Evolutionary conservation across 2,888 invertebrate genomes (phyloP).

Genomic region (Drosophila buzzatii): DNA sequence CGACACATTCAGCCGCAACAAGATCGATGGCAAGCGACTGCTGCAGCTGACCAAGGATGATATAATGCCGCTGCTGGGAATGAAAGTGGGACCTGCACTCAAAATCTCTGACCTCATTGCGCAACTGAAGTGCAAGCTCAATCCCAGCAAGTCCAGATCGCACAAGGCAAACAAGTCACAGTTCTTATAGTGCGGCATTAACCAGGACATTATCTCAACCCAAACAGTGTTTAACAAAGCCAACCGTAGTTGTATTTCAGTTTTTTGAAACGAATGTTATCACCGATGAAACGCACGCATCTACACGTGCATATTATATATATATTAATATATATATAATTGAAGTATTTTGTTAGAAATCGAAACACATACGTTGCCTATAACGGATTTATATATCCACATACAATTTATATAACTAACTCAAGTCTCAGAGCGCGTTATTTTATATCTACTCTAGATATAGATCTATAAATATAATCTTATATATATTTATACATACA

Average conservation of each 20-base stretch:
- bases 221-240: slow-evolving; percentile 28
- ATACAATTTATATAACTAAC: slow-evolving; percentile 68
- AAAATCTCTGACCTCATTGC: slow-evolving; percentile 97
- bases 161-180: slow-evolving; percentile 88
- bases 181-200: slow-evolving; percentile 87
- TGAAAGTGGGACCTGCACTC: slow-evolving; percentile 97
- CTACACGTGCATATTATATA: slow-evolving; percentile 30
- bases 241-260: slow-evolving; percentile 39
- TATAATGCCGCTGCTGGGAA: slow-evolving; percentile 94
- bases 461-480: slow-evolving; percentile 4
- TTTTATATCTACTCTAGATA: slow-evolving; percentile 54
- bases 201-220: slow-evolving; percentile 6
- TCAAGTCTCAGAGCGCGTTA: slow-evolving; percentile 72
- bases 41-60: slow-evolving; percentile 94
- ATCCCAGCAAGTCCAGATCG: slow-evolving; percentile 84
- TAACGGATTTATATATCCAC: slow-evolving; percentile 59
- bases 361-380: slow-evolving; percentile 77
- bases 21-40: slow-evolving; percentile 93
- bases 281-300: slow-evolving; percentile 57
- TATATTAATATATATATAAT: slow-evolving; percentile 36
- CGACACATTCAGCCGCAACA: slow-evolving; percentile 89
- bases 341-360: slow-evolving; percentile 76
- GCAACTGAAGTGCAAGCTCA: slow-evolving; percentile 92
- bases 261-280: slow-evolving; percentile 56
- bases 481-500: slow-evolving; percentile 1